Conservation (phyloP, 2,797 vertebrate genomes). For the Pachyuromys duprasi region DNA sequence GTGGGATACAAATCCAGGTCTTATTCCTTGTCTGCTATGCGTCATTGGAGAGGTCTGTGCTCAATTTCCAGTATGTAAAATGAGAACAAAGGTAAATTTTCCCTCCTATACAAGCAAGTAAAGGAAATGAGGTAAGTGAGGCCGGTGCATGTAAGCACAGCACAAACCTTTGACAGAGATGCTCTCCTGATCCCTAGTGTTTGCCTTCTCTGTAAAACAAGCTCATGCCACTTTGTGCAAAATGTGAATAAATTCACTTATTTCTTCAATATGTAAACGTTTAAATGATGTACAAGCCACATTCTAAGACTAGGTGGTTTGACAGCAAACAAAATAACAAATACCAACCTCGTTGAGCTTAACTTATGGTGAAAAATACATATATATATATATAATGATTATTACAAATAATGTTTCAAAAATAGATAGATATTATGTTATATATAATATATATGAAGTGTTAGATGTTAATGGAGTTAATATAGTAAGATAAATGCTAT, state of each 20-base stretch:
- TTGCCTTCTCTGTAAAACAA: background rate
- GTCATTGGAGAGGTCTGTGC: background rate
- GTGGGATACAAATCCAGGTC: background rate
- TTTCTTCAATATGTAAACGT: slow-evolving; percentile 16
- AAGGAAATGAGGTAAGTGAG: background rate
- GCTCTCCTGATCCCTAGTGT: background rate
- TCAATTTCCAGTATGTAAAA: background rate
- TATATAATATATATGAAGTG: background rate
- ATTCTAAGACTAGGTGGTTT: background rate
- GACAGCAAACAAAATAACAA: background rate
- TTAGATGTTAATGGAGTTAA: background rate
- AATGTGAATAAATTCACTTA: background rate
- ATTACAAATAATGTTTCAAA: background rate
- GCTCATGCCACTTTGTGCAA: background rate
- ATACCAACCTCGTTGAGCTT: background rate
- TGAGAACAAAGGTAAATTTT: background rate
- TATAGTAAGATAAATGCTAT: background rate
- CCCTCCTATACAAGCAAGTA: background rate
- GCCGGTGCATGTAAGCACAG: too few species aligned
- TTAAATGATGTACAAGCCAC: background rate
- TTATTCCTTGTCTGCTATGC: background rate
- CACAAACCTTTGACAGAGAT: background rate
- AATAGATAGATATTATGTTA: background rate
- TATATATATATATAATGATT: background rate
- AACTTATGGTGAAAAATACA: background rate